Percentiles rank a stretch among this genome's conserved stretches.
phyloP scores from a whole-genome alignment of 2,113 vertebrate species.

The Myotis lucifugus region DNA sequence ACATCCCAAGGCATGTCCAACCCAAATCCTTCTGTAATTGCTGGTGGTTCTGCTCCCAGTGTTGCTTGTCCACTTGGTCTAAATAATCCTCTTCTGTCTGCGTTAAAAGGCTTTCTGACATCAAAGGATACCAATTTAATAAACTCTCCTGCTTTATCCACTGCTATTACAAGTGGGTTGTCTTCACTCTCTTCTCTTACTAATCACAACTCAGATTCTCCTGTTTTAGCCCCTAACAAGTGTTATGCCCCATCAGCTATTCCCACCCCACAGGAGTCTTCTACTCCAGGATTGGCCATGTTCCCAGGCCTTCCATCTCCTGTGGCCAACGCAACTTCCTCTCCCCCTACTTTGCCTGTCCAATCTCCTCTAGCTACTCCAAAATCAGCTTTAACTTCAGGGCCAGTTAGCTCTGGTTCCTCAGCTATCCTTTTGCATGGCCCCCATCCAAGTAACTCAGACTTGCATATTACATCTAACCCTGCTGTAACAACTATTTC shows the following conservation, averaged over 20 bases:
- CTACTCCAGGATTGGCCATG: slow-evolving; percentile 85
- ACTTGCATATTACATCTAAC: slow-evolving; percentile 82
- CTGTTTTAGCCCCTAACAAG: slow-evolving; percentile 87
- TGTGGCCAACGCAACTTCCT: slow-evolving; percentile 72
- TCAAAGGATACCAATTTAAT: slow-evolving; percentile 85
- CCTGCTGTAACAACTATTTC: slow-evolving; percentile 83
- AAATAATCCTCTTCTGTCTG: slow-evolving; percentile 86
- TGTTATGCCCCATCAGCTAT: slow-evolving; percentile 90
- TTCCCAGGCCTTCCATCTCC: slow-evolving; percentile 85
- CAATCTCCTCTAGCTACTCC: slow-evolving; percentile 84
- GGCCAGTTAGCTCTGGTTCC: slow-evolving; percentile 80
- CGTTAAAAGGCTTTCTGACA: slow-evolving; percentile 89
- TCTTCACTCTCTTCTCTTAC: slow-evolving; percentile 86
- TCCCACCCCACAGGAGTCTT: slow-evolving; percentile 85
- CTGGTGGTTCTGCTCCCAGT: slow-evolving; percentile 81
- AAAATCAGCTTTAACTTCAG: slow-evolving; percentile 5
- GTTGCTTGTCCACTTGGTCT: slow-evolving; percentile 85
- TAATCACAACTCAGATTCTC: slow-evolving; percentile 80
- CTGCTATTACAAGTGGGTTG: slow-evolving; percentile 84
- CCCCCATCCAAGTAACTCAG: slow-evolving; percentile 80
- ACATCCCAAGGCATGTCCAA: slow-evolving; percentile 81
- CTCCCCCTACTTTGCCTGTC: slow-evolving; percentile 76
- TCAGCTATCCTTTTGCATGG: slow-evolving; percentile 80
- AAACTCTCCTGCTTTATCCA: slow-evolving; percentile 82
- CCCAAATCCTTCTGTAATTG: slow-evolving; percentile 81